Percentiles rank a stretch among this genome's conserved stretches.
phyloP scores from a whole-genome alignment of 2,888 invertebrate genomes.

The Elegia similella region DNA sequence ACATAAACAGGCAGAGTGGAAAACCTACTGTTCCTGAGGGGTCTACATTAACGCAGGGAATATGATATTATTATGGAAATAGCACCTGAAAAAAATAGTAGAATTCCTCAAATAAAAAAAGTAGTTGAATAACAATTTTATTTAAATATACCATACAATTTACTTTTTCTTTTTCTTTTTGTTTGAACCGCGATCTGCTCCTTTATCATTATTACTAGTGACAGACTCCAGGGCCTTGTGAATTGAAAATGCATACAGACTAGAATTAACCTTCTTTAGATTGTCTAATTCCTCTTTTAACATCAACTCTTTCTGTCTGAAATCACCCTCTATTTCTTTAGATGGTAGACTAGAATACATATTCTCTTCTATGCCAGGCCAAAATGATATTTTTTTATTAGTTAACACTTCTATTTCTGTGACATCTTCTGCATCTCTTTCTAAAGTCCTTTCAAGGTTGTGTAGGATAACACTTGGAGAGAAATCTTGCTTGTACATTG shows the following conservation, averaged over 20 bases:
- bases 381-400: conserved; percentile 64
- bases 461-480: conserved; percentile 80
- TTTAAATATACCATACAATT: conserved; percentile 24
- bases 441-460: conserved; percentile 84
- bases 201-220: conserved; percentile 28
- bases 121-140: conserved; percentile 2
- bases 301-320: conserved; percentile 48
- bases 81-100: too few relatives aligned
- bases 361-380: conserved; percentile 44
- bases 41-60: too few relatives aligned
- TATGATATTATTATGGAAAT: too few relatives aligned
- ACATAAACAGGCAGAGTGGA: too few relatives aligned
- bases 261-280: conserved; percentile 80
- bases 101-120: too few relatives aligned
- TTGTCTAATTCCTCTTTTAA: conserved; percentile 75
- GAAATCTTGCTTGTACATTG: conserved; percentile 82
- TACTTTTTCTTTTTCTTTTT: conserved; percentile 41
- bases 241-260: conserved; percentile 80
- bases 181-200: conserved; percentile 46
- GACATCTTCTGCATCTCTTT: conserved; percentile 69
- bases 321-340: conserved; percentile 47
- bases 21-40: too few relatives aligned
- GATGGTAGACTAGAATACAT: conserved; percentile 31
- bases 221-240: conserved; percentile 62
- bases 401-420: conserved; percentile 68